Evolutionary conservation across 2,888 invertebrate species (phyloP), one percentile per base, ranked within the genome.

Genomic region (Glaucopsyche alexis): DNA sequence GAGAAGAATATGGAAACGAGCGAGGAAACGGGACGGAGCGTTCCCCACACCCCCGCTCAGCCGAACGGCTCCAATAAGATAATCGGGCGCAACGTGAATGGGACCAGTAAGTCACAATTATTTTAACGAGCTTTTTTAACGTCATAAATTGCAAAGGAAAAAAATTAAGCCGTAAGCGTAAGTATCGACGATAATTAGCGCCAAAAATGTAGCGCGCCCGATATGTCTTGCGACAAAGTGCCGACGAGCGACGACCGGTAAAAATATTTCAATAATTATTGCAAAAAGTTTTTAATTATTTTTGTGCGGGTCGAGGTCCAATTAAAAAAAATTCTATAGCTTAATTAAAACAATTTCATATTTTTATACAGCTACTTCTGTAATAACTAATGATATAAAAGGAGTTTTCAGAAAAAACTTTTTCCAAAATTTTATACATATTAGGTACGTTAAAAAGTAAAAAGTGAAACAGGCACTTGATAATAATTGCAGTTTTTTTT

Each of bases 41-140:
- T 85, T 83, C 87, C 89, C 83, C 84, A 91, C 80, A 84, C 91
- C 80, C 89, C 93, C 82, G 89, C 90, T 80, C 90, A 92, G 77
- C 87, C 93, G 77, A 94, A 94, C 77, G 93, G 94, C 78, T 93
- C 94, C 85, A 93, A 94, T 87, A 94, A 94, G 89, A 94, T 94
- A 82, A 94, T 94, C 89, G 94, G 94, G 83, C 93, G 94, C 82
- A 95, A 95, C 85, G 91, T 94, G 87, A 95, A 95, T 90, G 94
- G 94, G 80, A 95, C 94, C 86, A 94, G 94, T 95, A 90, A 94
- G 94, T 94, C 87, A 86, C 87, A 55, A 74, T 74, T 82, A 80
- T 79, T 76, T 80, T 77, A 79, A 79, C 75, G 76, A 78, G 77
- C 75, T 76, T 76, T 74, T 76, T 74, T 71, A 13, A 29, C 47